Evolutionary conservation across 1,140 invertebrate genomes (phyloP).

Genomic region (Lasioglossum albipes): DNA sequence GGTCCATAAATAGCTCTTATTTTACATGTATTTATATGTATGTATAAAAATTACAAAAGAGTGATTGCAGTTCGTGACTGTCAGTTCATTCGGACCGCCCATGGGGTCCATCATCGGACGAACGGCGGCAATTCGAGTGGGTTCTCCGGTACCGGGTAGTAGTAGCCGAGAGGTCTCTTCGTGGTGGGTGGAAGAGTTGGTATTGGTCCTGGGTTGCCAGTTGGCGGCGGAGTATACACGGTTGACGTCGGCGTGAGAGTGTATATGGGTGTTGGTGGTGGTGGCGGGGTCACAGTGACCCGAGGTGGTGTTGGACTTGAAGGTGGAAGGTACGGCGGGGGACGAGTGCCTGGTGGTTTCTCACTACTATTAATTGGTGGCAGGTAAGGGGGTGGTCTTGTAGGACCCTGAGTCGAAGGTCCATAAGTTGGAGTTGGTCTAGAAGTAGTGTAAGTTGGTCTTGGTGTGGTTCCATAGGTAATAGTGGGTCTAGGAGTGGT

Average conservation of each 20-base stretch:
- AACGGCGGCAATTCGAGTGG: conserved; percentile 64
- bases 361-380: background rate
- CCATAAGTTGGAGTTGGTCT: background rate
- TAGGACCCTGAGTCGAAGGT: too few species aligned
- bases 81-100: conserved; percentile 2
- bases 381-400: background rate
- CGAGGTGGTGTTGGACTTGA: background rate
- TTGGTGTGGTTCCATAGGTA: too few species aligned
- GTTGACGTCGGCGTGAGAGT: conserved; percentile 13
- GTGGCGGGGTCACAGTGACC: conserved; percentile 5
- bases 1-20: conserved; percentile 32
- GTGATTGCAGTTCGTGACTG: background rate
- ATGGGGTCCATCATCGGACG: conserved; percentile 5
- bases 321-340: conserved; percentile 28
- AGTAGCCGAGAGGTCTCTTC: conserved; percentile 69
- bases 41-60: conserved; percentile 23
- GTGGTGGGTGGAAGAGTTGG: conserved; percentile 68
- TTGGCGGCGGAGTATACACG: conserved; percentile 4
- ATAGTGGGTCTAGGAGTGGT: too few species aligned
- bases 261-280: conserved; percentile 15
- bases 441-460: background rate
- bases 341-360: conserved; percentile 14
- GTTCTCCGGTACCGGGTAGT: conserved; percentile 75
- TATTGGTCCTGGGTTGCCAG: background rate
- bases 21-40: conserved; percentile 13